phyloP scores from a whole-genome alignment of 2,888 invertebrate genomes.

The Allolobophora icterica region DNA sequence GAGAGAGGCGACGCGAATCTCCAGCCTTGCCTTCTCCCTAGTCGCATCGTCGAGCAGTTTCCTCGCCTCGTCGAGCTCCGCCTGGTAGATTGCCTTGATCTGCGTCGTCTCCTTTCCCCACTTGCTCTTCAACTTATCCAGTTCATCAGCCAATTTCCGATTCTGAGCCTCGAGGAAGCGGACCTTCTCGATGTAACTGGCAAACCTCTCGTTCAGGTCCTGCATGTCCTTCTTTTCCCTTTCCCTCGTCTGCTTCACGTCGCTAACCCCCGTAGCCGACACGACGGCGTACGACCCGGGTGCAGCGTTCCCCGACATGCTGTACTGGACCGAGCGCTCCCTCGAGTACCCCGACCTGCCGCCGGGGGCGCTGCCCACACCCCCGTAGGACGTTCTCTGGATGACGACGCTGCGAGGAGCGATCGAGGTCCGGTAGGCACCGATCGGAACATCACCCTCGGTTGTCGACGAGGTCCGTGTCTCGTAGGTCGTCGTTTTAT shows the following conservation, averaged over 20 bases:
- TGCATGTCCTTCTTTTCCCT: constrained; percentile 69
- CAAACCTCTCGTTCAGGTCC: constrained; percentile 69
- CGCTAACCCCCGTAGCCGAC: constrained; percentile 60
- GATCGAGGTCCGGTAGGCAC: constrained; percentile 39
- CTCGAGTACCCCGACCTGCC: neutral
- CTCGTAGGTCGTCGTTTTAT: neutral
- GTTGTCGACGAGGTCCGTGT: constrained; percentile 26
- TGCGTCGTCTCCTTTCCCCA: constrained; percentile 54
- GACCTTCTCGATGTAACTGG: constrained; percentile 68
- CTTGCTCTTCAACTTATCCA: constrained; percentile 58
- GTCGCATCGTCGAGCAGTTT: constrained; percentile 67
- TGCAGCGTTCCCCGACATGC: constrained; percentile 33
- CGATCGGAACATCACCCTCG: neutral
- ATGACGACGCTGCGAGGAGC: constrained; percentile 44
- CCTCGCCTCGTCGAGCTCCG: constrained; percentile 67
- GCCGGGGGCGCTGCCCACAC: constrained; percentile 4
- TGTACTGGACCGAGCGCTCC: constrained; percentile 30
- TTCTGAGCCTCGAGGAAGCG: constrained; percentile 67
- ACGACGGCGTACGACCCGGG: constrained; percentile 56
- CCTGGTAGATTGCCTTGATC: constrained; percentile 66
- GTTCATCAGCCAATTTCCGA: constrained; percentile 61
- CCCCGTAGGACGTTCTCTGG: constrained; percentile 39
- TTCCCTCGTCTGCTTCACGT: constrained; percentile 64
- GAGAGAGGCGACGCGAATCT: constrained; percentile 65
- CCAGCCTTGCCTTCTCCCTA: constrained; percentile 67